A percentile compares a stretch with the other conserved stretches of the same genome.
phyloP scores from a whole-genome alignment of 1,140 invertebrate genomes.

The Heterodera schachtii region DNA sequence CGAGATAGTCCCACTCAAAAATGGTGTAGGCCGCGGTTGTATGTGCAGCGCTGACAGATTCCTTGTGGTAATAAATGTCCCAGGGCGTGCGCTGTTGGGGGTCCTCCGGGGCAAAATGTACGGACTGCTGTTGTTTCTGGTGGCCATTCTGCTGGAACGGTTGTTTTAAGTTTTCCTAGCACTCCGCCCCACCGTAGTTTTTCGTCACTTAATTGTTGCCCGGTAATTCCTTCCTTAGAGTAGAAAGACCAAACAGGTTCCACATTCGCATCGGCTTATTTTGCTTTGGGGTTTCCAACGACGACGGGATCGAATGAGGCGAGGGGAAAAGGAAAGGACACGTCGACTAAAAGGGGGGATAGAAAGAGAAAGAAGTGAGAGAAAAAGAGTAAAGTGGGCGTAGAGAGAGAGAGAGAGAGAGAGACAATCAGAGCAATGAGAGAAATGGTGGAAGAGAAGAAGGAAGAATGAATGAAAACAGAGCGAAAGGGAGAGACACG shows the following conservation, averaged over 20 bases:
- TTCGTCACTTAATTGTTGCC: not conserved
- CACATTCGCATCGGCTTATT: not conserved
- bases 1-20: not conserved
- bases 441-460: no score
- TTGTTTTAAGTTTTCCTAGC: not conserved
- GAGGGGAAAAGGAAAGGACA: not conserved
- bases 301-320: not conserved
- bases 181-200: not conserved
- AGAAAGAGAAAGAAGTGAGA: not conserved
- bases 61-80: not conserved
- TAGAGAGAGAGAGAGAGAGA: not conserved
- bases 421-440: not conserved
- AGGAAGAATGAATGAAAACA: not conserved
- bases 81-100: not conserved
- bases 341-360: not conserved
- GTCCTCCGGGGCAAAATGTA: constrained; percentile 1
- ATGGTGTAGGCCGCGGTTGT: not conserved
- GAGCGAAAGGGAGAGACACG: not conserved
- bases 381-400: no score
- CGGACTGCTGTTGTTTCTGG: not conserved
- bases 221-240: not conserved
- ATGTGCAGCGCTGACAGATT: not conserved
- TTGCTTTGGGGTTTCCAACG: not conserved
- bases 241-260: not conserved
- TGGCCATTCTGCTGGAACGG: not conserved